Conservation (phyloP, 1,140 invertebrate genomes). For the Latrodectus geometricus region DNA sequence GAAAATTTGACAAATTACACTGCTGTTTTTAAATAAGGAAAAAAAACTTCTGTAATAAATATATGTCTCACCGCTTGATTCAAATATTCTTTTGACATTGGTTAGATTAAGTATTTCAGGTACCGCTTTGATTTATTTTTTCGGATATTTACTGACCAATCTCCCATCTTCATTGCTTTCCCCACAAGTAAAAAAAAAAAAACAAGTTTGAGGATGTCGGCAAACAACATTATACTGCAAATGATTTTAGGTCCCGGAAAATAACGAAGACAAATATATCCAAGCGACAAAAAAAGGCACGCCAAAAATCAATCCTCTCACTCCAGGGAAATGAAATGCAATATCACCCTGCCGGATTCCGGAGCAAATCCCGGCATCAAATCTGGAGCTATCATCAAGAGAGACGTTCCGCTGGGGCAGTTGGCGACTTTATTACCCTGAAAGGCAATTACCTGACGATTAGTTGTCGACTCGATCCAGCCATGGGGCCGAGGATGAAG, state of each 20-base stretch:
- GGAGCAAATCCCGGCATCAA: conserved; percentile 24
- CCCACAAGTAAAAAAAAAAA: background rate
- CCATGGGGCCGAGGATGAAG: background rate
- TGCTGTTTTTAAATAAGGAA: no score
- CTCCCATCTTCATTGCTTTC: no score
- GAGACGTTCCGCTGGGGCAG: background rate
- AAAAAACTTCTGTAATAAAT: no score
- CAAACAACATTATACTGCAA: background rate
- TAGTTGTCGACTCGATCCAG: conserved; percentile 6
- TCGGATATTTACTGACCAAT: no score
- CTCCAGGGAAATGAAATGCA: background rate
- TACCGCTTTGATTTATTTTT: no score
- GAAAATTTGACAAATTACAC: no score
- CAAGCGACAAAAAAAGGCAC: background rate
- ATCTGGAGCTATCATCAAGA: conserved; percentile 19
- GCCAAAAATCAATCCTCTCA: background rate
- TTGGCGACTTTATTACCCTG: conserved; percentile 39
- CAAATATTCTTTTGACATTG: no score
- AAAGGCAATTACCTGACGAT: conserved; percentile 45
- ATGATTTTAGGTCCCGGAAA: background rate
- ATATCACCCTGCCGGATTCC: background rate
- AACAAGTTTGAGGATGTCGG: background rate
- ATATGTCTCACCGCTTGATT: no score
- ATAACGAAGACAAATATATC: conserved; percentile 25
- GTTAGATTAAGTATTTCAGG: no score